Base-by-base conservation (phyloP, 1,140 invertebrate species). In the Holotrichia oblita region DNA sequence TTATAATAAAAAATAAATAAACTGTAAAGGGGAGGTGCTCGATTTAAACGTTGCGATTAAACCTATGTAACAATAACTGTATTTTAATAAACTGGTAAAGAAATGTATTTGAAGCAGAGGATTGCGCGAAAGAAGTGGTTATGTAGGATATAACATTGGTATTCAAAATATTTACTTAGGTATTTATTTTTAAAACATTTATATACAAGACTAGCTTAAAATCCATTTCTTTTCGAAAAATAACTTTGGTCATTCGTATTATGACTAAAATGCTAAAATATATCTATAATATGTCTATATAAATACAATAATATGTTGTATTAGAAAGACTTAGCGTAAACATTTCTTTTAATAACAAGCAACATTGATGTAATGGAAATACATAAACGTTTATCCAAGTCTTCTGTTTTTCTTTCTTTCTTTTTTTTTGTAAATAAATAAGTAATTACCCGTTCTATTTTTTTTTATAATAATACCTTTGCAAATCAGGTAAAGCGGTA, bases 391-490 rank as follows among this genome's bases (percentile, higher is more conserved):
- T 34, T 34, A 34, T 4, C 27, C 27, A 34, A 34, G 27, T 34
- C 27, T 34, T 34, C 27, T 34, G 4, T 1, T 34, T 34, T 34
- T 34, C 27, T 4, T 34, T 1, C 4, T 34, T 34, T 34, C 27
- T 4, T 34, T 34, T 34, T 34, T 34, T 34, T 34, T 34, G 27
- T 34, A 34, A 34, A 34, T 34, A 34, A 69, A 34, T 69, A 69
- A 69, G 61, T 69, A 69, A 69, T 69, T 69, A 69, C 61, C 61
- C 61, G 61, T 69, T 69, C 61, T 69, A 69, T 69, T 69, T 34
- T 69, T 69, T 69, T 34, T 69, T 22, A 14, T 69, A 69, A 27
- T 34, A 69, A 69, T 20, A 69, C 17, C 27, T 69, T 27, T 48
- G 12, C 61, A 69, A 69, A 22, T 22, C 61, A 69, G 61, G 61